Evolutionary conservation across 2,113 vertebrate genomes (phyloP).

Genomic region (Odocoileus virginianus): DNA sequence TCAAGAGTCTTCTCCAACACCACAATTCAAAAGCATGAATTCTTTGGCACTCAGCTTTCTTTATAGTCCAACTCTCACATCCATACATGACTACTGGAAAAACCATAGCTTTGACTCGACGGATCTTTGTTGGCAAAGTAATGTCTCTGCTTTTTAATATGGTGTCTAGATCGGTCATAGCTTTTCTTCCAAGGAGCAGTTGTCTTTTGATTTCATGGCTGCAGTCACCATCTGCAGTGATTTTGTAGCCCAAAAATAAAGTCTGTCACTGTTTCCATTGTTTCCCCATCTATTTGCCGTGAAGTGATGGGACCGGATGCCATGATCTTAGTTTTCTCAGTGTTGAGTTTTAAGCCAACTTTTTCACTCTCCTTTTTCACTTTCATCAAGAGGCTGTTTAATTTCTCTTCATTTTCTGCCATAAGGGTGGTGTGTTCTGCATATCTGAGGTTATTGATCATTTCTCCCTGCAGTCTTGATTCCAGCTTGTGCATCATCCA

Average conservation of each 20-base stretch:
- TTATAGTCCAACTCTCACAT: neutral
- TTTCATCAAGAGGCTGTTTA: neutral
- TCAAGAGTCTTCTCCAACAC: neutral
- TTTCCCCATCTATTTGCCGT: neutral
- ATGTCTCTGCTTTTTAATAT: neutral
- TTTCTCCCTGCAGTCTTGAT: neutral
- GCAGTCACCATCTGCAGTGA: neutral
- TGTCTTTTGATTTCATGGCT: neutral
- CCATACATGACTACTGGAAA: neutral
- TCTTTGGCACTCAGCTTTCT: neutral
- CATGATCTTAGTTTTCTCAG: neutral
- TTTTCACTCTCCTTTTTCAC: neutral
- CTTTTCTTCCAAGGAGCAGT: neutral
- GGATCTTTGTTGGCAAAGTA: neutral
- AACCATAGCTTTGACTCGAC: neutral
- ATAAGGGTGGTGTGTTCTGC: neutral
- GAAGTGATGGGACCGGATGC: neutral
- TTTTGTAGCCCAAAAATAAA: neutral
- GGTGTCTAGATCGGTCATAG: neutral
- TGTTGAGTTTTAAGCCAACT: neutral
- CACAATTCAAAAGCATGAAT: neutral
- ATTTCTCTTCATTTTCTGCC: neutral
- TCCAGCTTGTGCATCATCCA: neutral
- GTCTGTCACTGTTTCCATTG: neutral
- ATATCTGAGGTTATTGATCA: neutral